phyloP scores from a whole-genome alignment of 2,888 invertebrate genomes.

The Pseudococcus jackbeardsleyi region DNA sequence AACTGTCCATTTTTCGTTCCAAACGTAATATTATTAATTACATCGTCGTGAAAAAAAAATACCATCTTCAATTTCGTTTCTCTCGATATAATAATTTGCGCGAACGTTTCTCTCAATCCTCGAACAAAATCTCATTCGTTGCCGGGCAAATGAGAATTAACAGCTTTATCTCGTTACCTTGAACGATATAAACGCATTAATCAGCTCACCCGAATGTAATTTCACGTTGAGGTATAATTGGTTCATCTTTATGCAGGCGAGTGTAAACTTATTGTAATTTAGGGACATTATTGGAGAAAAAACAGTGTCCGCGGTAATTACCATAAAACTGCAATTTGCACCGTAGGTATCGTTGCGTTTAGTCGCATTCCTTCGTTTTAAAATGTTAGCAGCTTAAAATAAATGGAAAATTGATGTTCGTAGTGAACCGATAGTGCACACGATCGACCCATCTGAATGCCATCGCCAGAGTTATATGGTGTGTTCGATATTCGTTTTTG shows the following conservation, averaged over 20 bases:
- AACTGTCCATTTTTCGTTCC: too few relatives aligned
- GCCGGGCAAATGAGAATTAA: background rate
- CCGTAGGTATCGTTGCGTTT: background rate
- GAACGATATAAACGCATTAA: constrained; percentile 9
- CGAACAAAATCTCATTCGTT: too few relatives aligned
- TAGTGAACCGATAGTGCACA: constrained; percentile 3
- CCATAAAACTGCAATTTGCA: constrained; percentile 36
- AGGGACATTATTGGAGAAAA: background rate
- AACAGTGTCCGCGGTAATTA: constrained; percentile 15
- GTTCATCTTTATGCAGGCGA: constrained; percentile 27
- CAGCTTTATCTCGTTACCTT: background rate
- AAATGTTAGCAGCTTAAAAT: constrained; percentile 41
- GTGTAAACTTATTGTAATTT: background rate
- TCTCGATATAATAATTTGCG: too few relatives aligned
- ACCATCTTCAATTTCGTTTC: too few relatives aligned
- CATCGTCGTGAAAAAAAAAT: too few relatives aligned
- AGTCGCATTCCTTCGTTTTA: constrained; percentile 8
- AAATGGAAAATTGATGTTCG: constrained; percentile 42
- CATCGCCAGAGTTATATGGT: background rate
- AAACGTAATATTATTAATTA: too few relatives aligned
- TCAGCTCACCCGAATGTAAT: constrained; percentile 1
- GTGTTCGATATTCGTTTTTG: background rate
- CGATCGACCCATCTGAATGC: background rate
- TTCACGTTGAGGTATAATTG: background rate
- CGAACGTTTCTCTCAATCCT: too few relatives aligned